Evolutionary conservation across 1,140 invertebrate genomes (phyloP).

Genomic region (Bombus haemorrhoidalis): DNA sequence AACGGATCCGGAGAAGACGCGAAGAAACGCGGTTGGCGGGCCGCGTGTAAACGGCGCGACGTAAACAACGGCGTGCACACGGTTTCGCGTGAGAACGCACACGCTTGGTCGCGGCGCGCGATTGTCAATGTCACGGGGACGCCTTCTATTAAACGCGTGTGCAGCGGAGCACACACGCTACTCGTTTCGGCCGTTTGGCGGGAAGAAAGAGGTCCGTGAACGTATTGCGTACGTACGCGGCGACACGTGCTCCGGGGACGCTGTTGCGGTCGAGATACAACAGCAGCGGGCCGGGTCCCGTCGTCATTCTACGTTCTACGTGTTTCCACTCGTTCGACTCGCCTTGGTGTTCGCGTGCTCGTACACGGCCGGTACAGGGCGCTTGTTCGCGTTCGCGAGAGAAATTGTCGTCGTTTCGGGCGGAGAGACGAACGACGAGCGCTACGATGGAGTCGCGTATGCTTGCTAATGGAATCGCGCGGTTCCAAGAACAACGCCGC

Average conservation of each 20-base stretch:
- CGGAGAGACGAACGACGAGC: too few relatives aligned
- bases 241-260: not conserved
- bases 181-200: conserved; percentile 15
- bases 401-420: too few relatives aligned
- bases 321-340: not conserved
- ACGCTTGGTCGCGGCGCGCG: not conserved
- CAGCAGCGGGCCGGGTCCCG: too few relatives aligned
- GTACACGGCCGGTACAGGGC: too few relatives aligned
- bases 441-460: too few relatives aligned
- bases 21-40: conserved; percentile 27
- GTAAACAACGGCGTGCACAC: not conserved
- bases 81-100: conserved; percentile 4
- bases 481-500: too few relatives aligned
- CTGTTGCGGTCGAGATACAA: not conserved
- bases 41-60: not conserved
- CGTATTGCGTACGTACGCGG: not conserved
- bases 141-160: not conserved
- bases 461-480: too few relatives aligned
- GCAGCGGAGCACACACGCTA: not conserved
- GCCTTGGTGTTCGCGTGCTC: too few relatives aligned
- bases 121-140: conserved; percentile 27
- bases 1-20: not conserved
- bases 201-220: conserved; percentile 3
- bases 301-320: not conserved
- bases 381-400: too few relatives aligned